Conservation (phyloP, 2,113 vertebrate genomes). For the Odocoileus hemionus region DNA sequence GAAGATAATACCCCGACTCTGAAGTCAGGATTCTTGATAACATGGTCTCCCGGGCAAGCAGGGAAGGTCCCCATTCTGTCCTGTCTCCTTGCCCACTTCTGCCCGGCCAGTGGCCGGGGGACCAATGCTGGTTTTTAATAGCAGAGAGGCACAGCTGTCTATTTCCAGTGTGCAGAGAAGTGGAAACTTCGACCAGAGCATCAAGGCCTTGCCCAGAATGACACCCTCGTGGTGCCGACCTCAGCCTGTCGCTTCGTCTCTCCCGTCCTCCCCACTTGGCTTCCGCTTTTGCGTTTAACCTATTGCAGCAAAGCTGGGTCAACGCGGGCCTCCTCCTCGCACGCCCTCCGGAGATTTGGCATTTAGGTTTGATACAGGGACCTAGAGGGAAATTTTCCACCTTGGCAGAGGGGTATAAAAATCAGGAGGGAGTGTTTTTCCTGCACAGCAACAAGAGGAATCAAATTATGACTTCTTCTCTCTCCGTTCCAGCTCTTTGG, state of each 20-base stretch:
- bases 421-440: slow-evolving; percentile 62
- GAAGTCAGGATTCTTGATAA: not conserved
- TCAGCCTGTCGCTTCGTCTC: not conserved
- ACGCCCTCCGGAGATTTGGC: not conserved
- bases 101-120: too few relatives aligned
- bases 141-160: not conserved
- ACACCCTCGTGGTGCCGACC: not conserved
- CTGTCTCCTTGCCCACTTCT: not conserved
- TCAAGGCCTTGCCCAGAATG: not conserved
- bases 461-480: slow-evolving; percentile 33
- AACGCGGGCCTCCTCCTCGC: accelerated
- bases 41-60: not conserved
- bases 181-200: not conserved
- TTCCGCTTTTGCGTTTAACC: accelerated
- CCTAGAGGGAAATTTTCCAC: slow-evolving; percentile 49
- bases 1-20: not conserved
- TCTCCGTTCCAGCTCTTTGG: slow-evolving; percentile 7
- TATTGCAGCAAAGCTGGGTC: not conserved
- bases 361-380: not conserved
- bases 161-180: not conserved
- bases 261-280: not conserved
- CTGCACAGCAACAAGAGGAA: slow-evolving; percentile 26
- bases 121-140: not conserved
- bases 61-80: not conserved
- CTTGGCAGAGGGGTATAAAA: slow-evolving; percentile 13